Base-by-base conservation (phyloP, 2,113 vertebrate genomes). In the Synchiropus splendidus region DNA sequence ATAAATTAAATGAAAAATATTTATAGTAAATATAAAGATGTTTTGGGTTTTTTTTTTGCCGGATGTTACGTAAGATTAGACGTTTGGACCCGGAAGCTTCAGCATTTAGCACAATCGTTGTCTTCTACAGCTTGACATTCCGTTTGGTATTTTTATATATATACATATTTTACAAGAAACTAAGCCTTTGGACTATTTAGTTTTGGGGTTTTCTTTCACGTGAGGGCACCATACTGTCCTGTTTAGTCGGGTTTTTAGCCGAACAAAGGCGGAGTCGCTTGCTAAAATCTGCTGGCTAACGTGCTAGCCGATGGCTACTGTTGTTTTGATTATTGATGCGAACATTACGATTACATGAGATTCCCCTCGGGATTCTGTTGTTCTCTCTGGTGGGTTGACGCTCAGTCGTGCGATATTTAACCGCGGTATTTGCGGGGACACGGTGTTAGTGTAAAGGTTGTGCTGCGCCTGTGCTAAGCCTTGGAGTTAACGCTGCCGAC, bases 241-340 rank as follows among this genome's bases (percentile, higher is more conserved):
- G 21, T 27, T 27, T 27, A 8, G 4, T 27, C 21, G 4, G 8
- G 21, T 27, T 27, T 27, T 4, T 5, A 4, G 21, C 8, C 4
- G 21, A 27, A 27, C 21, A 8, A 8, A 8, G 21, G 21, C 8
- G 8, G 21, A 27, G 8, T 27, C 8, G 21, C 8, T 27, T 8
- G 21, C 21, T 4, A 4, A 27, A 8, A 27, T 4, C 21, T 27
- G 59, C 53, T 48, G 15, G 68, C 77, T 56, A 39, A 31, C 15
- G 30, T 21, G 35, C 39, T 36, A 35, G 44, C 44, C 36, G 64
- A 38, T 17, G 40, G 50, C 60, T 42, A 32, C 17, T 43, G 44
- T 59, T 74, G 61, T 75, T 81, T 70, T 59, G 60, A 42, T 61
- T 32, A 3, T 48, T 54, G 6, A 10, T 11, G 50, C 47, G 18